Evolutionary conservation across 2,113 vertebrate genomes (phyloP).

Genomic region (Panthera leo): DNA sequence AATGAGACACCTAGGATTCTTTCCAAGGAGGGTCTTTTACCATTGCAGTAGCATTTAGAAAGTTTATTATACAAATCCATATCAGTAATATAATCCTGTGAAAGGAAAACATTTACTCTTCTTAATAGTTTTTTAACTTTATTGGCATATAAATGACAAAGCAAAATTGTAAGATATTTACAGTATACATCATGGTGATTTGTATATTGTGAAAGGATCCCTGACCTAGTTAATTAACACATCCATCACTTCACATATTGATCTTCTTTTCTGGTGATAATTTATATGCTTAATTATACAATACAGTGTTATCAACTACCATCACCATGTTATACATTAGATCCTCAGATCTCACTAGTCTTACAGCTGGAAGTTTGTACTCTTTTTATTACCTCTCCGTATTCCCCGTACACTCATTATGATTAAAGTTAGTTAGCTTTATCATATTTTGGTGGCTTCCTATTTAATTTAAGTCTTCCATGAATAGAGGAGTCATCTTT

Average conservation of each 20-base stretch:
- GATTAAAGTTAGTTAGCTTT: conserved; percentile 5
- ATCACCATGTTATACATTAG: background rate
- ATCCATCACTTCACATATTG: background rate
- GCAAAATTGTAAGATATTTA: conserved; percentile 8
- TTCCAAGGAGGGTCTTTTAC: background rate
- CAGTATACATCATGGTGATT: background rate
- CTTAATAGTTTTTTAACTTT: background rate
- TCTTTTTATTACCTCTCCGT: background rate
- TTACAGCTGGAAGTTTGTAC: background rate
- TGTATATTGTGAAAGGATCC: background rate
- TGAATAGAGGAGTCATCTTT: background rate
- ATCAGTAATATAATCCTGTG: background rate
- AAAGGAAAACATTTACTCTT: background rate
- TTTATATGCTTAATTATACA: background rate
- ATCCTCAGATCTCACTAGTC: background rate
- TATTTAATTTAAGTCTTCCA: background rate
- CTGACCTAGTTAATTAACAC: background rate
- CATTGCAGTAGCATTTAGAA: background rate
- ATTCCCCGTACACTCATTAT: background rate
- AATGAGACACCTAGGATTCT: background rate
- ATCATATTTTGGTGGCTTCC: background rate
- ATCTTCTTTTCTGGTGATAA: background rate
- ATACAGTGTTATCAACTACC: background rate
- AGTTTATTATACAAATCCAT: background rate
- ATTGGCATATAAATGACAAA: background rate